phyloP scores from a whole-genome alignment of 2,888 invertebrate species.

The Lucinisca nassula region DNA sequence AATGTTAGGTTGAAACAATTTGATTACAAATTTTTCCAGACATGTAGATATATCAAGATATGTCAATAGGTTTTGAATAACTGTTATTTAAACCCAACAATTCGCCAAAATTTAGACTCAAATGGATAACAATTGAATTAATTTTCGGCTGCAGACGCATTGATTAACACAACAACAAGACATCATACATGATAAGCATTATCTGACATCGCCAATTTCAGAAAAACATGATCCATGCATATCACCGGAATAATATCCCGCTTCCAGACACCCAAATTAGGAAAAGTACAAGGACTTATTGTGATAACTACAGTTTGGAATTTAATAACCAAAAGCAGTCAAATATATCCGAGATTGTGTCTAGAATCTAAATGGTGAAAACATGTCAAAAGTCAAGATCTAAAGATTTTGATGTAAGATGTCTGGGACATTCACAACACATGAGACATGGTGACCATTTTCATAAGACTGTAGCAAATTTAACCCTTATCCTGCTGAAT shows the following conservation, averaged over 20 bases:
- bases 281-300: not conserved
- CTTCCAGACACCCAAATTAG: constrained; percentile 6
- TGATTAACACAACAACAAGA: not conserved
- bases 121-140: not conserved
- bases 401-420: not conserved
- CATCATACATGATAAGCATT: not conserved
- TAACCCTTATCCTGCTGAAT: not conserved
- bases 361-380: not conserved
- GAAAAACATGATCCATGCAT: constrained; percentile 5
- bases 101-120: not conserved
- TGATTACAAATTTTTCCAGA: not conserved
- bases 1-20: not conserved
- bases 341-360: not conserved
- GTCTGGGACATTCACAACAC: not conserved
- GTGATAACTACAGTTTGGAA: not conserved
- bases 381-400: not conserved
- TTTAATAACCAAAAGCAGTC: not conserved
- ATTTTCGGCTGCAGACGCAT: not conserved
- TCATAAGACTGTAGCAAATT: not conserved
- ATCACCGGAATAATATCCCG: not conserved
- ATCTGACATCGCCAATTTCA: not conserved
- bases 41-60: not conserved
- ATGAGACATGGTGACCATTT: no score
- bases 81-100: constrained; percentile 8
- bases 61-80: not conserved